Conservation (phyloP, 2,888 invertebrate species). For the Epinotia demarniana region DNA sequence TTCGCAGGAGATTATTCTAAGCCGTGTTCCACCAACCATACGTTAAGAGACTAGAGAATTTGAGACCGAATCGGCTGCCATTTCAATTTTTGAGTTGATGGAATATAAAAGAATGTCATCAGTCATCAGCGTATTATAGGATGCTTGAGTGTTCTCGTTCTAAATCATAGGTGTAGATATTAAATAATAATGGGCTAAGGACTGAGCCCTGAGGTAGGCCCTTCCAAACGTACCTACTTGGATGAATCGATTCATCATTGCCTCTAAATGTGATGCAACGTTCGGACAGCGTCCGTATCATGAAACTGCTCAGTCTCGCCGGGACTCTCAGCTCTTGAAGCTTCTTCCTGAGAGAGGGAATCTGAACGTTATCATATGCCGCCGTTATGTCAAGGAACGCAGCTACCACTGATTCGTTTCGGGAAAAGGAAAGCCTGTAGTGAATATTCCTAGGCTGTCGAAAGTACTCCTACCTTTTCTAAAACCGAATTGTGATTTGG, state of each 20-base stretch:
- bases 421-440: too few species aligned
- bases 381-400: too few species aligned
- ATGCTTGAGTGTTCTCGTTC: too few species aligned
- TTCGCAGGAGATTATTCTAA: not conserved
- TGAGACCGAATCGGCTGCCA: not conserved
- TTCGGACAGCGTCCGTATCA: not conserved
- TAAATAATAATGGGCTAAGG: slow-evolving; percentile 46
- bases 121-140: slow-evolving; percentile 48
- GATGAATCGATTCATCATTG: not conserved
- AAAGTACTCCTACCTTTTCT: too few species aligned
- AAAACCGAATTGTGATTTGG: too few species aligned
- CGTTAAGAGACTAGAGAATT: not conserved
- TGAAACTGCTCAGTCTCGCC: slow-evolving; percentile 14
- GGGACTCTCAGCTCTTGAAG: slow-evolving; percentile 36
- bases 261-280: not conserved
- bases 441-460: too few species aligned
- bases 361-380: too few species aligned
- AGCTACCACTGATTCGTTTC: too few species aligned
- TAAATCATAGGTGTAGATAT: slow-evolving; percentile 44
- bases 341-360: slow-evolving; percentile 19
- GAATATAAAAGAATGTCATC: not conserved
- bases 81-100: not conserved
- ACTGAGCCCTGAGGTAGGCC: slow-evolving; percentile 49
- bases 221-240: slow-evolving; percentile 43
- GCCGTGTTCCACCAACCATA: not conserved